These are phyloP conservation scores for Coptodon rendalli DNA, from an alignment of 2,113 vertebrate species.

Conservation along the genomic window DNA sequence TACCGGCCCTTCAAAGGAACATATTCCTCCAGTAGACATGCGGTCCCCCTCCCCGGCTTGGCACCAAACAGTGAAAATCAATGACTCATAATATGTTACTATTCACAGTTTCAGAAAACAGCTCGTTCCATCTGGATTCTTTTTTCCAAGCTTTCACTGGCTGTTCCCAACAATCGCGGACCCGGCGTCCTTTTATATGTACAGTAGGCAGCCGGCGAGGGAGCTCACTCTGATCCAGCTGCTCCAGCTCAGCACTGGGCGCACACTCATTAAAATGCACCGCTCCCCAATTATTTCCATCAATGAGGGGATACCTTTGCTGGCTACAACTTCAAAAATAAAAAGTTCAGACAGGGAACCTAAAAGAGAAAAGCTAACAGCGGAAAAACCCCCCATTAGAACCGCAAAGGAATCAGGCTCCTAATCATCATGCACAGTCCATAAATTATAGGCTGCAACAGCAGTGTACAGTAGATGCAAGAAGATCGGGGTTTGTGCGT, in stretches of 20 bases:
- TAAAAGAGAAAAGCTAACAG: neutral
- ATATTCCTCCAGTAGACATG: neutral
- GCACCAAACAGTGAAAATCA: constrained; percentile 12
- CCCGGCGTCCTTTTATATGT: constrained; percentile 23
- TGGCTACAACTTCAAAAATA: constrained; percentile 11
- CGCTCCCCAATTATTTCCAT: constrained; percentile 42
- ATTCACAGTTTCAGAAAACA: constrained; percentile 6
- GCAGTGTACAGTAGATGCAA: neutral
- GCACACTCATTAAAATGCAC: constrained; percentile 35
- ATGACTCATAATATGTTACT: constrained; percentile 16
- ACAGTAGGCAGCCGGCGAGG: constrained; percentile 1
- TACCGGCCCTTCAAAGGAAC: constrained; percentile 6
- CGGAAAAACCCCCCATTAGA: neutral
- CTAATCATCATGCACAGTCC: neutral
- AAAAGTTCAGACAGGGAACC: neutral
- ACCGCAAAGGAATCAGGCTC: neutral
- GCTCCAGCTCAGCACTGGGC: neutral
- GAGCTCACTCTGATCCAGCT: constrained; percentile 23
- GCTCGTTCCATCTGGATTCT: neutral
- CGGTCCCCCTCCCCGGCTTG: neutral
- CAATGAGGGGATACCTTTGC: constrained; percentile 32
- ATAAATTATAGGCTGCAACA: neutral
- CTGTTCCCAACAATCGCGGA: neutral
- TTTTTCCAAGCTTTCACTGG: neutral
- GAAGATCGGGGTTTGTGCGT: neutral